Conservation (phyloP, 2,888 invertebrate species). For the Pachydiplax longipennis region DNA sequence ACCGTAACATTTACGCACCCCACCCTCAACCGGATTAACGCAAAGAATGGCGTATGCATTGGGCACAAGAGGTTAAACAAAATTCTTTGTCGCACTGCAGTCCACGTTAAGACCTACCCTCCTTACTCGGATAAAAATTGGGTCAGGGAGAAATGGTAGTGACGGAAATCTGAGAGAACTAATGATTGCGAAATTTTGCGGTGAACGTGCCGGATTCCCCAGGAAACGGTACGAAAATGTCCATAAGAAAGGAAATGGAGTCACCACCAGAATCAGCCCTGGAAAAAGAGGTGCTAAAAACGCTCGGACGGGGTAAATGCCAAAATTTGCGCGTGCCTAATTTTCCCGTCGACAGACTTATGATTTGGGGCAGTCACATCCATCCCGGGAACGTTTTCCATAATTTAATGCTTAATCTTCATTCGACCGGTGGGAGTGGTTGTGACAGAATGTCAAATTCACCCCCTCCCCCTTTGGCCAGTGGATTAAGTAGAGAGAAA, state of each 20-base stretch:
- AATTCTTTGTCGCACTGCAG: neutral
- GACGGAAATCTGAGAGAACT: neutral
- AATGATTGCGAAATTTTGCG: neutral
- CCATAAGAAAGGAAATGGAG: neutral
- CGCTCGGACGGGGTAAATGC: neutral
- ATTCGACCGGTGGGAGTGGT: neutral
- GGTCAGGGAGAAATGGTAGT: neutral
- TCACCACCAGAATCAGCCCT: neutral
- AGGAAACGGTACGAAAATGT: neutral
- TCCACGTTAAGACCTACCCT: neutral
- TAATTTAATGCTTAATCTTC: neutral
- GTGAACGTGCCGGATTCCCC: neutral
- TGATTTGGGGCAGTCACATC: neutral
- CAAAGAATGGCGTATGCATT: no score
- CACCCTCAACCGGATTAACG: no score
- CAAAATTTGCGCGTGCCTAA: neutral
- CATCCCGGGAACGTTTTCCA: neutral
- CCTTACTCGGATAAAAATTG: neutral
- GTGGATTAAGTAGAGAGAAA: neutral
- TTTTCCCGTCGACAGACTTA: neutral
- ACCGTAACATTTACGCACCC: no score
- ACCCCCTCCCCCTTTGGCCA: neutral
- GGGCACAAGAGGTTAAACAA: neutral
- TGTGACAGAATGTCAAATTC: neutral
- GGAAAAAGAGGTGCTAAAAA: neutral